Conservation (phyloP, 2,113 vertebrate genomes). For the Mormyrus iriodes region DNA sequence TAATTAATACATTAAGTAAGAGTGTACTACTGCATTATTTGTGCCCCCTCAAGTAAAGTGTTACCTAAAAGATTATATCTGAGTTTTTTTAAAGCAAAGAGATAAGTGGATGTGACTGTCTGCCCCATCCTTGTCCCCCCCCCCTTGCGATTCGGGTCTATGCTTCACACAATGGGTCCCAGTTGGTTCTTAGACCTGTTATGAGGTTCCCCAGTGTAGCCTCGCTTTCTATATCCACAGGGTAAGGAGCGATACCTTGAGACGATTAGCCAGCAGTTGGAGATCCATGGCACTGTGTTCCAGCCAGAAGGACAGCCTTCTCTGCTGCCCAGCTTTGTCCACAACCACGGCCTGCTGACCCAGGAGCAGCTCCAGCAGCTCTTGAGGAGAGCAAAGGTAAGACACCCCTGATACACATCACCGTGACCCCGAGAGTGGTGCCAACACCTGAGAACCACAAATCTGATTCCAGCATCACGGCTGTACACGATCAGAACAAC, state of each 20-base stretch:
- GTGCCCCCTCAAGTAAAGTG: too few species aligned
- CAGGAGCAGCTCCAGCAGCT: conserved; percentile 52
- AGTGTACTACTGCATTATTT: background rate
- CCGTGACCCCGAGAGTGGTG: background rate
- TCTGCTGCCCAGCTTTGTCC: conserved; percentile 47
- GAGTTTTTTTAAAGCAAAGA: background rate
- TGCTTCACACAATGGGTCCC: background rate
- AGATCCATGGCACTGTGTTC: conserved; percentile 58
- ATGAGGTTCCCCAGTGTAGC: background rate
- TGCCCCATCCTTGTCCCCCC: background rate
- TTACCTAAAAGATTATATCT: background rate
- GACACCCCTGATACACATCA: background rate
- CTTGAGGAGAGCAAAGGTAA: conserved; percentile 55
- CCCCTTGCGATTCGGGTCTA: background rate
- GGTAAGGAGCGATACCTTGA: conserved; percentile 53
- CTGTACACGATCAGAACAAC: background rate
- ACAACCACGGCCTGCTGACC: conserved; percentile 57
- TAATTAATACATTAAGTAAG: background rate
- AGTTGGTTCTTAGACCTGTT: background rate
- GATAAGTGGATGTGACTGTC: background rate
- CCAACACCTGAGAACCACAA: background rate
- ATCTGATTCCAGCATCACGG: background rate
- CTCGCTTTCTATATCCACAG: conserved; percentile 27
- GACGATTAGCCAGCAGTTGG: conserved; percentile 47
- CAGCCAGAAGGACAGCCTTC: conserved; percentile 36